Conservation (phyloP, 2,113 vertebrate genomes). For the Syngnathus floridae region DNA sequence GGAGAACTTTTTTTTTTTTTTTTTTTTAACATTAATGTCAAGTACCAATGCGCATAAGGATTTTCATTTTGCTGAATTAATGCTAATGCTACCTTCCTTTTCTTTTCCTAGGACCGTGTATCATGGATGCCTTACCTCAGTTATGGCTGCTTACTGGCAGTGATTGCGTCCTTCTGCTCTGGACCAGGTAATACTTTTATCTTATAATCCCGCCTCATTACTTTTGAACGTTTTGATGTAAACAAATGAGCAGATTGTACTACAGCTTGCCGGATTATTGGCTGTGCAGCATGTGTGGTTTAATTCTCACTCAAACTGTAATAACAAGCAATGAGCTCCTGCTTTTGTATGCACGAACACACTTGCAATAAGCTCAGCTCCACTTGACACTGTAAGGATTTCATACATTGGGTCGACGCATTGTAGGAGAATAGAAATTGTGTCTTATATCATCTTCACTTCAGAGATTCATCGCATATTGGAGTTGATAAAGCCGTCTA, state of each 20-base stretch:
- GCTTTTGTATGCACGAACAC: not conserved
- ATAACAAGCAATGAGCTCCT: not conserved
- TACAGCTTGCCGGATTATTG: not conserved
- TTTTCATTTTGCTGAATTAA: not conserved
- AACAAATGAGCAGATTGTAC: not conserved
- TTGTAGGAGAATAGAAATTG: not conserved
- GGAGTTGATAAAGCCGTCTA: conserved; percentile 26
- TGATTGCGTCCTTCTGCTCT: conserved; percentile 89
- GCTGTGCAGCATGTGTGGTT: not conserved
- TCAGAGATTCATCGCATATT: conserved; percentile 31
- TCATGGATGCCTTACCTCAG: conserved; percentile 86
- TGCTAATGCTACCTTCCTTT: not conserved
- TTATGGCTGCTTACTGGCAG: conserved; percentile 78
- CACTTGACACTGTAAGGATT: conserved; percentile 3
- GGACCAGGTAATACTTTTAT: conserved; percentile 79
- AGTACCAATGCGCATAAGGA: not conserved
- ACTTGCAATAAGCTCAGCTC: not conserved
- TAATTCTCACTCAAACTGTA: not conserved
- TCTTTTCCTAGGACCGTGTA: conserved; percentile 59
- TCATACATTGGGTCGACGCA: conserved; percentile 9
- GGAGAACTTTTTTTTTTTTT: too few relatives aligned
- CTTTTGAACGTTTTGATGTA: not conserved
- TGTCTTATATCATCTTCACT: conserved; percentile 1
- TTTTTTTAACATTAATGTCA: too few relatives aligned
- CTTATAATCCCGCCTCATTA: not conserved